Conservation (phyloP, 2,888 invertebrate genomes). For the Chironomus tentans region DNA sequence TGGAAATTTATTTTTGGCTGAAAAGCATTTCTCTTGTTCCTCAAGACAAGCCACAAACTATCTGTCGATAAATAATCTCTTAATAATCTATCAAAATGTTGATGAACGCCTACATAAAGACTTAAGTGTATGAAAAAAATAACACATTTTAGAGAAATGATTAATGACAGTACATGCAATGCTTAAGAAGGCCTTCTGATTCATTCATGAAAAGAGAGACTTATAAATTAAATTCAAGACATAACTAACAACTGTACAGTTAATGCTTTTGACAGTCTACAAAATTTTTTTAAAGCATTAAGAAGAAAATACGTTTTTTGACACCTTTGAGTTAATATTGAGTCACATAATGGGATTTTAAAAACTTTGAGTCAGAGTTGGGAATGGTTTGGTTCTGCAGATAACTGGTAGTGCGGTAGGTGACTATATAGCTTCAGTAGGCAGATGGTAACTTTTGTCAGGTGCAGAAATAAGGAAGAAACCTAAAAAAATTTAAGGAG, state of each 20-base stretch:
- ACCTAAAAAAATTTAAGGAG: too few species aligned
- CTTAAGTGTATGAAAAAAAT: background rate
- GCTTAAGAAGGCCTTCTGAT: background rate
- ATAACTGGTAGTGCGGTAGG: too few species aligned
- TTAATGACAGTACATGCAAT: conserved; percentile 6
- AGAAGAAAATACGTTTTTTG: background rate
- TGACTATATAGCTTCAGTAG: too few species aligned
- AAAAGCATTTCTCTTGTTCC: background rate
- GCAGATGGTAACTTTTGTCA: too few species aligned
- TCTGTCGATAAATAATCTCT: background rate
- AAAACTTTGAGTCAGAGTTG: too few species aligned
- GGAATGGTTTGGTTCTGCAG: too few species aligned
- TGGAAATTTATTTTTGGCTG: background rate
- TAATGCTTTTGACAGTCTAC: background rate
- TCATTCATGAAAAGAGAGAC: background rate
- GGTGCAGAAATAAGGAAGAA: too few species aligned
- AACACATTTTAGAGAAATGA: background rate
- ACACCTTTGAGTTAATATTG: background rate
- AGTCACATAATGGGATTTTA: background rate
- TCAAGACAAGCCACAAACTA: background rate
- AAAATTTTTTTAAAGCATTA: background rate
- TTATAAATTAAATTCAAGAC: background rate
- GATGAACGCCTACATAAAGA: background rate
- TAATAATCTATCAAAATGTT: conserved; percentile 6
- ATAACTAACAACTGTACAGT: background rate